Conservation (phyloP, 2,113 vertebrate species). For the Pitta sordida region DNA sequence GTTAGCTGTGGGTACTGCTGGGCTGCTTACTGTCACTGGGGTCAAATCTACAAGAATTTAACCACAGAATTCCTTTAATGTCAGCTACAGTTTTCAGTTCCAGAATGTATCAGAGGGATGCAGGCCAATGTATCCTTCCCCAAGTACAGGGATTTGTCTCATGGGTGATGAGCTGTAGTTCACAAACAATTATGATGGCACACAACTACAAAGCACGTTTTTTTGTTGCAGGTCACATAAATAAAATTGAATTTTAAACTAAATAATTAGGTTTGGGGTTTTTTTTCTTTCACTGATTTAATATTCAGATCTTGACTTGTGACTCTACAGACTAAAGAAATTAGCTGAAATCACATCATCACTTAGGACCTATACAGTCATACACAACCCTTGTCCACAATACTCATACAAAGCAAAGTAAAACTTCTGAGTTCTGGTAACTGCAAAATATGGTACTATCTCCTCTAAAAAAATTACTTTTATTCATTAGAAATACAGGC, state of each 20-base stretch:
- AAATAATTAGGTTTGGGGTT: neutral
- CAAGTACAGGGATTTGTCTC: neutral
- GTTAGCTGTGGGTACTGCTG: neutral
- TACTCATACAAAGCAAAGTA: neutral
- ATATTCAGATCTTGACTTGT: neutral
- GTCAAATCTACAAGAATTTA: constrained; percentile 42
- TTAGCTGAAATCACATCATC: neutral
- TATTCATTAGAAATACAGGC: neutral
- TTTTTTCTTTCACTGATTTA: neutral
- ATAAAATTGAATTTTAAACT: neutral
- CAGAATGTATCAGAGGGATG: constrained; percentile 31
- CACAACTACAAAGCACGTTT: neutral
- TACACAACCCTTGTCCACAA: neutral
- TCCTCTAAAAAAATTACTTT: neutral
- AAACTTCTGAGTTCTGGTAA: neutral
- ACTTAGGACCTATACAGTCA: neutral
- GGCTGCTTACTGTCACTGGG: constrained; percentile 28
- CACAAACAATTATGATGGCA: neutral
- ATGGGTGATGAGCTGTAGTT: neutral
- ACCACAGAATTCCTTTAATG: constrained; percentile 48
- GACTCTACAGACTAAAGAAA: neutral
- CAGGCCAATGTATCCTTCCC: neutral
- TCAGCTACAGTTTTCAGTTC: neutral
- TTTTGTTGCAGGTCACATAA: neutral
- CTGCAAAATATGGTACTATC: neutral